A percentile compares a stretch with the other conserved stretches of the same genome.
These are phyloP conservation scores for Tamias sibiricus DNA, from an alignment of 2,113 vertebrate genomes.

Conservation along the genomic window DNA sequence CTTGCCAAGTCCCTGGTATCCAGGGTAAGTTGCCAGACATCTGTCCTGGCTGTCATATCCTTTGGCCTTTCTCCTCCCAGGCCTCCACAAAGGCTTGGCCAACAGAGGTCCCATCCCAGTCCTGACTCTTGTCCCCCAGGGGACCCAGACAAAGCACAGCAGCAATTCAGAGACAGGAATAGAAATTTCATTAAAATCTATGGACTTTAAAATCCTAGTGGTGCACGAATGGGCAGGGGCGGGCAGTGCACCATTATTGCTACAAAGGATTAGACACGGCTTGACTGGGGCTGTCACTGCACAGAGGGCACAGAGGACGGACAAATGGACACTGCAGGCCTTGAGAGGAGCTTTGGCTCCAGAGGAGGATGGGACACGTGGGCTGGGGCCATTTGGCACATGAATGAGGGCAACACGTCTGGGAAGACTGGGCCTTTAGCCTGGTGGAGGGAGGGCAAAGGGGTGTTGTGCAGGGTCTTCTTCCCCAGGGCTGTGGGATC, in stretches of 20 bases:
- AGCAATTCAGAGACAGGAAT: slow-evolving; percentile 84
- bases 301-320: slow-evolving; percentile 56
- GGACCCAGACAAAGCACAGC: slow-evolving; percentile 78
- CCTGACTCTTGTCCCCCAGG: slow-evolving; percentile 30
- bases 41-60: neutral
- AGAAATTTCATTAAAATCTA: slow-evolving; percentile 92
- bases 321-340: slow-evolving; percentile 53
- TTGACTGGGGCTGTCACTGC: slow-evolving; percentile 64
- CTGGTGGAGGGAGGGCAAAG: slow-evolving; percentile 30
- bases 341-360: slow-evolving; percentile 37
- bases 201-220: slow-evolving; percentile 88
- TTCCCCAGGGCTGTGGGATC: slow-evolving; percentile 19
- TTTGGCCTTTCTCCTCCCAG: neutral
- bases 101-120: slow-evolving; percentile 52
- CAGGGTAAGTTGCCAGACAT: neutral
- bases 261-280: slow-evolving; percentile 78
- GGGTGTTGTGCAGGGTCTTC: neutral
- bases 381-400: slow-evolving; percentile 79
- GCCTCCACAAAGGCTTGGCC: slow-evolving; percentile 14
- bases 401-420: slow-evolving; percentile 60
- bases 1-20: neutral
- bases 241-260: slow-evolving; percentile 73
- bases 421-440: slow-evolving; percentile 61
- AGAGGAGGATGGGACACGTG: neutral
- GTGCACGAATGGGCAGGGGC: slow-evolving; percentile 60